Evolutionary conservation across 2,888 invertebrate species (phyloP), one percentile per base, ranked within the genome.

Genomic region (Clunio marinus): DNA sequence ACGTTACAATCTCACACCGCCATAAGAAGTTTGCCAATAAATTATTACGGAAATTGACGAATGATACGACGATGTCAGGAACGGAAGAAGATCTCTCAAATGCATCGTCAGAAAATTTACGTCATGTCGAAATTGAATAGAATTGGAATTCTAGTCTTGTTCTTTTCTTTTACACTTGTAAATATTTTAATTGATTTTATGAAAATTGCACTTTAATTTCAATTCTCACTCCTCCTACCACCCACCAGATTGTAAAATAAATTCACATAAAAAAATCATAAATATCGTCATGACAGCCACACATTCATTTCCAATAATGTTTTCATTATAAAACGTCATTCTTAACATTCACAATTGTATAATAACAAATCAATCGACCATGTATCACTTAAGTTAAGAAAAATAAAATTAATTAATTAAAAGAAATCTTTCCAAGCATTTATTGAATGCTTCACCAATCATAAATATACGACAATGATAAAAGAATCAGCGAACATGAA

Each of bases 351-450:
- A 32, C 32, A 32, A 32, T 10, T 57, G 27, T 66, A 27, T 66
- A 32, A 51, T 66, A 63, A 46, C 63, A 63, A 37, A 66, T 66
- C 55, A 66, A 66, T 66, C 66, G 28, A 66, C 63, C 45, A 63
- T 63, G 63, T 63, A 63, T 63, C 63, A 63, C 22, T 66, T 66
- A 66, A 66, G 66, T 66, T 55, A 66, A 17, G 22, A 51, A 46
- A 28, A 66, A 66, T 66, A 66, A 51, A 66, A 66, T 66, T 66
- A 66, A 66, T 66, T 66, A 66, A 66, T 66, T 66, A 17, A 60
- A 41, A 55, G 24, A 25, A 65, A 65, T 45, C 55, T 25, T 55
- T 66, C 24, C 25, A 24, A 66, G 55, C 28, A 46, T 15, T 4
- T 22, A 17, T 28, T 63, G 63, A 32, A 66, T 66, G 66, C 66